Evolutionary conservation across 2,888 invertebrate genomes (phyloP).

Genomic region (Sinopyrophorus schimmeli): DNA sequence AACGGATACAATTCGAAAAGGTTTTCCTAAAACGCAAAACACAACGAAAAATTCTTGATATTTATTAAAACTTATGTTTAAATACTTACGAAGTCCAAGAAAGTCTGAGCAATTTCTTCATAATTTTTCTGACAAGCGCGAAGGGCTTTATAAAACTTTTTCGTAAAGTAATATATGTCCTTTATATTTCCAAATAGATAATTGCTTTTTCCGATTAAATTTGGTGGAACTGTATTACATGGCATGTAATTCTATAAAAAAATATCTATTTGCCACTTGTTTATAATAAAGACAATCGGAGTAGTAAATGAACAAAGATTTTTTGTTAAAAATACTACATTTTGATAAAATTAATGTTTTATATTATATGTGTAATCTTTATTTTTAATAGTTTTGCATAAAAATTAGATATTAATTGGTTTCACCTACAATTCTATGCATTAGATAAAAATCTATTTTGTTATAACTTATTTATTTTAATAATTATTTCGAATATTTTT

Average conservation of each 20-base stretch:
- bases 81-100: conserved; percentile 44
- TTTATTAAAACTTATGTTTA: conserved; percentile 3
- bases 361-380: no score
- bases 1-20: conserved; percentile 49
- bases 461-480: no score
- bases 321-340: not conserved
- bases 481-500: no score
- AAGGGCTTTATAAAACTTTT: conserved; percentile 41
- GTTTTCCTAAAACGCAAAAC: conserved; percentile 43
- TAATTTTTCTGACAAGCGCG: conserved; percentile 37
- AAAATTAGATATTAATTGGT: no score
- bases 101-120: conserved; percentile 42
- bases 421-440: no score
- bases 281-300: no score
- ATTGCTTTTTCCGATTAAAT: conserved; percentile 30
- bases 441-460: no score
- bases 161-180: conserved; percentile 40
- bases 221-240: conserved; percentile 29
- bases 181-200: conserved; percentile 48
- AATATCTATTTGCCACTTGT: no score
- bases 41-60: not conserved
- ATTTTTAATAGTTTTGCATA: no score
- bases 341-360: no score
- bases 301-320: not conserved
- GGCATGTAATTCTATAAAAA: conserved; percentile 46